Evolutionary conservation across 2,113 vertebrate species (phyloP).

Genomic region (Gallinago media): DNA sequence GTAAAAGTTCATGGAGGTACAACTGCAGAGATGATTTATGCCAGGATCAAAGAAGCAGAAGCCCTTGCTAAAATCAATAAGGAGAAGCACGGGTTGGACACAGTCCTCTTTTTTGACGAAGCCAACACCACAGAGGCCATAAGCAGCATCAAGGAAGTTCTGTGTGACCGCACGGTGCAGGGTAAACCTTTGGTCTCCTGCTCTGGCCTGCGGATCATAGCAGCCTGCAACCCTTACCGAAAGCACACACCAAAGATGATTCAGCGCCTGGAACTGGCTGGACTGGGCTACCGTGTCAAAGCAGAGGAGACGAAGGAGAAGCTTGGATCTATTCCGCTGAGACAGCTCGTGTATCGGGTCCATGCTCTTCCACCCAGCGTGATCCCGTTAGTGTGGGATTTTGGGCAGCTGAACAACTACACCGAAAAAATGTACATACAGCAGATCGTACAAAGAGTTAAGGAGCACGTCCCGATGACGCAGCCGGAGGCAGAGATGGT

Average conservation of each 20-base stretch:
- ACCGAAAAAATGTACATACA: constrained; percentile 88
- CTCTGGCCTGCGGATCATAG: constrained; percentile 87
- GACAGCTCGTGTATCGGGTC: constrained; percentile 95
- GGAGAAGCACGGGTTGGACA: constrained; percentile 79
- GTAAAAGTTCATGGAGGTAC: constrained; percentile 97
- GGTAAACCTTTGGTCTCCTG: constrained; percentile 75
- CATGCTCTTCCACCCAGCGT: constrained; percentile 94
- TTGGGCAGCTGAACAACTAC: constrained; percentile 88
- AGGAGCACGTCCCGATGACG: not conserved
- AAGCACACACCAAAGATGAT: constrained; percentile 92
- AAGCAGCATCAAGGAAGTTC: constrained; percentile 93
- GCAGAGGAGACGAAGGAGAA: constrained; percentile 88
- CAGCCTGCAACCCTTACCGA: constrained; percentile 96
- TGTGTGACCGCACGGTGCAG: constrained; percentile 88
- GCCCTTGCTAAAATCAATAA: constrained; percentile 79
- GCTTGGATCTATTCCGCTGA: constrained; percentile 90
- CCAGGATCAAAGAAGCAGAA: constrained; percentile 85
- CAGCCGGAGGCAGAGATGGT: not conserved
- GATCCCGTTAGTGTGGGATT: constrained; percentile 95
- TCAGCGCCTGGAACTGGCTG: constrained; percentile 87
- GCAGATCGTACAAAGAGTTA: constrained; percentile 90
- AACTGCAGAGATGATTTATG: constrained; percentile 84
- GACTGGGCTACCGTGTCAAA: constrained; percentile 90
- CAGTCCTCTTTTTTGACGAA: constrained; percentile 94
- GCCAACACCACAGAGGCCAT: constrained; percentile 95